Base-by-base conservation (phyloP, 2,797 vertebrate genomes). In the Notolabrus celidotus region DNA sequence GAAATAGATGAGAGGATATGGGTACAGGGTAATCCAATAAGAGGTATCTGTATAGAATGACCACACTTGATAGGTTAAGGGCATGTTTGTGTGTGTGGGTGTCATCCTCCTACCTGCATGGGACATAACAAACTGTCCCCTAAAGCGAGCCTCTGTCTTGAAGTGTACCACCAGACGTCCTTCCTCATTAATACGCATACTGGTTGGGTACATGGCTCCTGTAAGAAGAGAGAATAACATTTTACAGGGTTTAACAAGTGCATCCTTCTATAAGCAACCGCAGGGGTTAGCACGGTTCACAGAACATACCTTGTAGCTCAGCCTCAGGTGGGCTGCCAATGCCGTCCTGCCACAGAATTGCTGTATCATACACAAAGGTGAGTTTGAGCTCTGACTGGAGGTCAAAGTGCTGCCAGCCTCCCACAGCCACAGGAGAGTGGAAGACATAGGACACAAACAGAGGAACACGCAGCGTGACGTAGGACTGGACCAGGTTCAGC, bases 331-430 rank as follows among this genome's bases (percentile, higher is more conserved):
- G 94, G 74, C 94, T 96, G 69, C 95, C 93, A 15, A 95, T 92
- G 38, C 95, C 94, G 0, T 96, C 95, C 85, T 95, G 95, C 96
- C 95, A 96, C 47, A 95, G 80, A 76, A 96, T 94, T 51, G 95
- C 94, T 0, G 93, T 96, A 50, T 96, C 92, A 1, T 95, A 96
- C 43, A 96, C 94, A 66, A 96, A 96, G 51, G 95, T 96, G 77
- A 95, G 93, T 50, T 92, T 92, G 55, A 96, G 83, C 79, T 96
- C 95, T 0, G 94, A 95, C 81, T 93, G 94, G 81, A 96, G 87
- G 87, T 96, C 95, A 67, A 96, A 96, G 88, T 95, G 95, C 83
- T 95, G 95, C 95, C 94, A 95, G 71, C 92, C 94, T 14, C 95
- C 95, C 29, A 87, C 83, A 0, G 93, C 93, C 71, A 93, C 94